Conservation (phyloP, 1,140 invertebrate species). For the Eriocheir sinensis region DNA sequence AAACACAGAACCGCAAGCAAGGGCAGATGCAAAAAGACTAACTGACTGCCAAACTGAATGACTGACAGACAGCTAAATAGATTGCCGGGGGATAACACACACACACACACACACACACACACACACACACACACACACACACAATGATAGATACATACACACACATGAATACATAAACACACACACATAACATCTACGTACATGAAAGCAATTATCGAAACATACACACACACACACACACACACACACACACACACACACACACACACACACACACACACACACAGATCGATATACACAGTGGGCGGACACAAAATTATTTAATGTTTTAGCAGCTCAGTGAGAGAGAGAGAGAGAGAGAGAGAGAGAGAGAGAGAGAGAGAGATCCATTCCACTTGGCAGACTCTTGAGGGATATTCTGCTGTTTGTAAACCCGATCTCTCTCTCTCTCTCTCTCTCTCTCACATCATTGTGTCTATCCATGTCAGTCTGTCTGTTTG, state of each 20-base stretch:
- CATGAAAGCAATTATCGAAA: too few relatives aligned
- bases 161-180: background rate
- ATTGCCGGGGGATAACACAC: too few relatives aligned
- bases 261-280: too few relatives aligned
- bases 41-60: too few relatives aligned
- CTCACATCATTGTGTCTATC: too few relatives aligned
- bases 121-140: background rate
- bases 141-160: background rate
- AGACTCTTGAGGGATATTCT: slow-evolving; percentile 1
- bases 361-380: slow-evolving; percentile 22
- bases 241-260: background rate
- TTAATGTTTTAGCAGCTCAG: background rate
- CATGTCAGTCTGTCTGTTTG: background rate
- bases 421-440: background rate
- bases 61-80: too few relatives aligned
- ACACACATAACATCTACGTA: too few relatives aligned
- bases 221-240: background rate
- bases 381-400: background rate
- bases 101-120: background rate
- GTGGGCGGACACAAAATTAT: too few relatives aligned
- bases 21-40: too few relatives aligned
- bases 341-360: slow-evolving; percentile 10
- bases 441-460: slow-evolving; percentile 22
- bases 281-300: too few relatives aligned
- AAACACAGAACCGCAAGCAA: too few relatives aligned